Evolutionary conservation across 2,888 invertebrate species (phyloP).

Genomic region (Plebejus argus): DNA sequence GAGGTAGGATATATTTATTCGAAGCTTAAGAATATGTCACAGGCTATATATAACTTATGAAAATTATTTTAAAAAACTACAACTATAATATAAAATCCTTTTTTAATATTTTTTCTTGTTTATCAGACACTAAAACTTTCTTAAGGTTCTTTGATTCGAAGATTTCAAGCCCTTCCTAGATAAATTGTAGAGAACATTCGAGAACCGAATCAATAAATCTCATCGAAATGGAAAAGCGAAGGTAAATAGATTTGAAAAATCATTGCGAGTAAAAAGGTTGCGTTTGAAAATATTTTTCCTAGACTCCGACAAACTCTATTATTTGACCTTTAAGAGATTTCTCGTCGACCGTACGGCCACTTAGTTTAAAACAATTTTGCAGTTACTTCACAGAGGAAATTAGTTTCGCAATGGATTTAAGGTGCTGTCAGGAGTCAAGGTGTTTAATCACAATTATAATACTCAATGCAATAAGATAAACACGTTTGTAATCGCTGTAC

Average conservation of each 20-base stretch:
- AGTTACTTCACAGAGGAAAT: slow-evolving; percentile 2
- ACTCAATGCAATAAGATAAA: neutral
- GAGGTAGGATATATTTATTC: neutral
- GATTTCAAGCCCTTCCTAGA: slow-evolving; percentile 2
- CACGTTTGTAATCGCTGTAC: neutral
- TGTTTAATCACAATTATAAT: neutral
- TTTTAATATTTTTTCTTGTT: too few species aligned
- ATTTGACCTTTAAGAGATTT: slow-evolving; percentile 7
- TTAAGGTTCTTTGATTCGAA: neutral
- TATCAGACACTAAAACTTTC: neutral
- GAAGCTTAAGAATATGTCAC: neutral
- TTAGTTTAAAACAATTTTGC: slow-evolving; percentile 21
- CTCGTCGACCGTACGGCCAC: neutral
- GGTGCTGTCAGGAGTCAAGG: slow-evolving; percentile 7
- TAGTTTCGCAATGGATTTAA: slow-evolving; percentile 9
- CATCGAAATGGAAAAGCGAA: slow-evolving; percentile 39
- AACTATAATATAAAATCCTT: too few species aligned
- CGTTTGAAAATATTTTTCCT: slow-evolving; percentile 44
- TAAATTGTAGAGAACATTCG: neutral
- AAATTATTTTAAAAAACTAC: too few species aligned
- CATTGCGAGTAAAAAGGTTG: slow-evolving; percentile 46
- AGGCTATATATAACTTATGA: neutral
- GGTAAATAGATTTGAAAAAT: slow-evolving; percentile 56
- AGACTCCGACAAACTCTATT: slow-evolving; percentile 25
- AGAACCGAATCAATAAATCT: slow-evolving; percentile 34